These are phyloP conservation scores for Rhagophthalmus giganteus DNA, from an alignment of 2,888 invertebrate genomes.

Conservation along the genomic window DNA sequence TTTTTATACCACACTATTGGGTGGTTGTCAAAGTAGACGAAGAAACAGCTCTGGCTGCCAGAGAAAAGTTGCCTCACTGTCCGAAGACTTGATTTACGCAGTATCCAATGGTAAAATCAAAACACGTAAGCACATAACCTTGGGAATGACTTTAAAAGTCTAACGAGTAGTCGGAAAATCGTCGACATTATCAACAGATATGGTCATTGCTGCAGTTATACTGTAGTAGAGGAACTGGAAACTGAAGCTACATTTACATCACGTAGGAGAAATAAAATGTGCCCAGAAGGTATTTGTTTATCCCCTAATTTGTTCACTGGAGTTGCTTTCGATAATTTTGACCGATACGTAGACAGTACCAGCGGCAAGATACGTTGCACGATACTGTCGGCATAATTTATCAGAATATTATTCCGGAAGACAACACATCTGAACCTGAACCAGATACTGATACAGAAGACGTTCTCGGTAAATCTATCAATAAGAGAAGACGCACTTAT, in stretches of 20 bases:
- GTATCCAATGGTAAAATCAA: conserved; percentile 4
- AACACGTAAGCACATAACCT: conserved; percentile 1
- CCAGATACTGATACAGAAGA: no score
- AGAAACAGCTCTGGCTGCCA: background rate
- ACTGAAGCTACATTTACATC: conserved; percentile 4
- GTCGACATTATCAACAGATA: conserved; percentile 1
- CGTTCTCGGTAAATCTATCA: no score
- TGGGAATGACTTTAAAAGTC: conserved; percentile 4
- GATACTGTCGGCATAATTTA: conserved; percentile 9
- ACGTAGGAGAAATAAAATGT: conserved; percentile 1
- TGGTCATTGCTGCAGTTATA: conserved; percentile 9
- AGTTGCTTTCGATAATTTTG: conserved; percentile 5
- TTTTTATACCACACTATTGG: background rate
- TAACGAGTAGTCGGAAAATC: conserved; percentile 3
- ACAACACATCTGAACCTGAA: no score
- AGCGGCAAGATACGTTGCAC: conserved; percentile 8
- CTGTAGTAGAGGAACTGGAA: conserved; percentile 2
- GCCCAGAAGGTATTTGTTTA: conserved; percentile 6
- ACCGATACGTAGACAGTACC: conserved; percentile 7
- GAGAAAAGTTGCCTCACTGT: background rate
- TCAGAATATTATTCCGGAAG: background rate
- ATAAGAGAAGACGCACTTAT: no score
- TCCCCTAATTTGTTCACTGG: conserved; percentile 1
- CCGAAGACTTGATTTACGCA: conserved; percentile 2
- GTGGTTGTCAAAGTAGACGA: background rate